phyloP scores from a whole-genome alignment of 1,140 invertebrate species.

The Dolichoris vasculosae region DNA sequence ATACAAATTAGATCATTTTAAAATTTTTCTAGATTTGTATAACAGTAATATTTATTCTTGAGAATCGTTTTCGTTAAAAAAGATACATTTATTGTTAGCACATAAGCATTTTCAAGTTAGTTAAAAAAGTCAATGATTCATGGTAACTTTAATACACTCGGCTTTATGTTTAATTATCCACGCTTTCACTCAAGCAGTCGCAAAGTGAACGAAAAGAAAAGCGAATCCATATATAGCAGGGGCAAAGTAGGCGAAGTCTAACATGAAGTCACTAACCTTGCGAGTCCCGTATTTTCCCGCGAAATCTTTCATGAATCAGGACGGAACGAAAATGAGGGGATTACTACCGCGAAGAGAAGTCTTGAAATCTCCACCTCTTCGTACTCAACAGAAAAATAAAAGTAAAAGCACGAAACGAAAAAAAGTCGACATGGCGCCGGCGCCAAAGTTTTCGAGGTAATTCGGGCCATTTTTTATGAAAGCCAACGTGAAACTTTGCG shows the following conservation, averaged over 20 bases:
- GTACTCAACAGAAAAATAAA: constrained; percentile 25
- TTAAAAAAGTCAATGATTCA: background rate
- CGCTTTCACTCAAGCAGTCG: constrained; percentile 28
- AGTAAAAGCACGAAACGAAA: constrained; percentile 43
- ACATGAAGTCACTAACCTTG: constrained; percentile 8
- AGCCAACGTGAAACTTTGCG: constrained; percentile 30
- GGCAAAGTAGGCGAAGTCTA: constrained; percentile 25
- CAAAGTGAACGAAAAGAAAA: constrained; percentile 37
- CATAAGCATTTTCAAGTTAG: background rate
- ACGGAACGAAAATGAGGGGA: constrained; percentile 50
- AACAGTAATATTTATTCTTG: background rate
- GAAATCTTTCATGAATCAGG: constrained; percentile 51
- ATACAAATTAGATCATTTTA: too few species aligned
- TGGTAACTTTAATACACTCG: constrained; percentile 2
- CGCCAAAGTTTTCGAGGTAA: constrained; percentile 50
- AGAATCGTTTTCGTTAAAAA: background rate
- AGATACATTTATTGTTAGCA: background rate
- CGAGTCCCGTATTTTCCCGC: constrained; percentile 34
- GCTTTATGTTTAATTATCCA: constrained; percentile 37
- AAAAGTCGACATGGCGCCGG: constrained; percentile 30
- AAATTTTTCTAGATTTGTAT: background rate
- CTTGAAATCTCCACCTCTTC: constrained; percentile 32
- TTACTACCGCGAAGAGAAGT: constrained; percentile 37
- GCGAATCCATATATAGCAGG: background rate
- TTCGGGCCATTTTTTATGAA: constrained; percentile 53